Evolutionary conservation across 37 sponge, comb jelly and placozoan species (phyloP).

Genomic region (Ianthella basta): DNA sequence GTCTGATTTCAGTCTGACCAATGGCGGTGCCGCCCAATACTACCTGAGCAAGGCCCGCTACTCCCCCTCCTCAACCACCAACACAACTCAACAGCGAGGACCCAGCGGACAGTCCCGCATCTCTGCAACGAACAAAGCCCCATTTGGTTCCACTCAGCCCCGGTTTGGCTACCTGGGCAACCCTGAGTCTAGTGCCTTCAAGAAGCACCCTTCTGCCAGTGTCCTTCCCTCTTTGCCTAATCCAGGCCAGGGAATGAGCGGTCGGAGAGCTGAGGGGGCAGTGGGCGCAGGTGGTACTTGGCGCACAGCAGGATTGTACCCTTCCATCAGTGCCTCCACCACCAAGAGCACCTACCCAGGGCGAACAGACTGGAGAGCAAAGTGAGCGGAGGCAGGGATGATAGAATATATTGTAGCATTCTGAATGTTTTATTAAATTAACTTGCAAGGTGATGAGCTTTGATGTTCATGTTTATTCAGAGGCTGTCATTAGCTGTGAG

Average conservation of each 20-base stretch:
- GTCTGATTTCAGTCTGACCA: background rate
- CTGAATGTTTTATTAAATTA: no score
- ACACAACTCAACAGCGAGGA: background rate
- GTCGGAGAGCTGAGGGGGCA: background rate
- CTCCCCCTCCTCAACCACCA: slow-evolving; percentile 55
- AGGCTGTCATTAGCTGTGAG: no score
- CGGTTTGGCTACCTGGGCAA: slow-evolving; percentile 39
- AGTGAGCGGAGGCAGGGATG: slow-evolving; percentile 36
- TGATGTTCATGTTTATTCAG: no score
- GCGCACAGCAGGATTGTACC: background rate
- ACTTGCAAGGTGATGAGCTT: no score
- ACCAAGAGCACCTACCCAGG: slow-evolving; percentile 44
- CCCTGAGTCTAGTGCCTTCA: background rate
- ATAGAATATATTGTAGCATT: no score
- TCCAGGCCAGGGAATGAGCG: background rate
- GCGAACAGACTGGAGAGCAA: slow-evolving; percentile 68
- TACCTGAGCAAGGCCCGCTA: slow-evolving; percentile 82
- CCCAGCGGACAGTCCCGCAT: background rate
- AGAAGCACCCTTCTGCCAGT: background rate
- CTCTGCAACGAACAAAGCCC: background rate
- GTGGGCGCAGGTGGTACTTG: background rate
- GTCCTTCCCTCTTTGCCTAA: background rate
- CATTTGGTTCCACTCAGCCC: slow-evolving; percentile 67
- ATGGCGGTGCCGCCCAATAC: slow-evolving; percentile 59
- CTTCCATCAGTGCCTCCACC: background rate